These are phyloP conservation scores for Albula glossodonta DNA, from an alignment of 2,113 vertebrate species.

Conservation along the genomic window DNA sequence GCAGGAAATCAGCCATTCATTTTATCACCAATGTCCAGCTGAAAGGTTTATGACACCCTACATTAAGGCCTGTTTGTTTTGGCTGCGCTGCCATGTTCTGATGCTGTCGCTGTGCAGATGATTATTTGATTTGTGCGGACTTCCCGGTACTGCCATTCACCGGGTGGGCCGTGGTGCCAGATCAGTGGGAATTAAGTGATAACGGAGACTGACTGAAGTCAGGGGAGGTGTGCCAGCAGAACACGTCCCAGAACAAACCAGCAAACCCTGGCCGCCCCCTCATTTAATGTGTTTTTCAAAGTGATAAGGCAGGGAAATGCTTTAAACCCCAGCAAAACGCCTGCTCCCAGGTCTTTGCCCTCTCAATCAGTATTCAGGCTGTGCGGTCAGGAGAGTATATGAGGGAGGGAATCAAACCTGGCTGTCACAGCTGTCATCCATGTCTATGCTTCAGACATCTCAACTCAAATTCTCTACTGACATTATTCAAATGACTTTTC, in stretches of 20 bases:
- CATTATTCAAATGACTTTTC: conserved; percentile 9
- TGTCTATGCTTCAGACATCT: not conserved
- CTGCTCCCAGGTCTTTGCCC: not conserved
- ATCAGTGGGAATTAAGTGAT: not conserved
- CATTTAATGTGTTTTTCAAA: conserved; percentile 16
- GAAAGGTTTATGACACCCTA: conserved; percentile 14
- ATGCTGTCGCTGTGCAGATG: not conserved
- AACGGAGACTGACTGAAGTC: not conserved
- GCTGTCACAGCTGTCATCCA: not conserved
- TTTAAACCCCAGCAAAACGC: not conserved
- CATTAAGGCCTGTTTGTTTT: conserved; percentile 18
- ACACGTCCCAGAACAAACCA: not conserved
- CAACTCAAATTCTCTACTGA: not conserved
- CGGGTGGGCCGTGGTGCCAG: not conserved
- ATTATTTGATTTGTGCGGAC: conserved; percentile 12
- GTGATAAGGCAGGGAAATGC: not conserved
- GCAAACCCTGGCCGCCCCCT: not conserved
- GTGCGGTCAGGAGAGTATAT: conserved; percentile 14
- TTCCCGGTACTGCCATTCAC: not conserved
- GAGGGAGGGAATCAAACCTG: not conserved
- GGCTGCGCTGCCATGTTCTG: not conserved
- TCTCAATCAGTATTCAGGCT: conserved; percentile 7
- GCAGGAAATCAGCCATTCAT: conserved; percentile 6
- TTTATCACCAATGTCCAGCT: not conserved
- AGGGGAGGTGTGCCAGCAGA: too few relatives aligned